A percentile compares a stretch with the other conserved stretches of the same genome.
phyloP scores from a whole-genome alignment of 1,140 invertebrate genomes.

The Zelostemma sp. region DNA sequence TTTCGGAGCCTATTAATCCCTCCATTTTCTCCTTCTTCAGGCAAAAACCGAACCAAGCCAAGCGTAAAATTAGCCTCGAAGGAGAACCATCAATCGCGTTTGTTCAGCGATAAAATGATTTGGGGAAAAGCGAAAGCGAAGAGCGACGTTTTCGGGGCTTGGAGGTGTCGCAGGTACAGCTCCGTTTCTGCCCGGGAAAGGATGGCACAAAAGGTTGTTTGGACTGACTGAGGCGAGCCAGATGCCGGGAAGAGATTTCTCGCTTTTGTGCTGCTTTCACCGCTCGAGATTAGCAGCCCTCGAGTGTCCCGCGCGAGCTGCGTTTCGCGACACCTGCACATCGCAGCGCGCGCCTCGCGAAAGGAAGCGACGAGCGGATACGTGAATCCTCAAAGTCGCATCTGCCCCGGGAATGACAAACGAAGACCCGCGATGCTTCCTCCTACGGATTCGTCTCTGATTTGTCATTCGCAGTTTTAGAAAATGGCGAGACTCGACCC shows the following conservation, averaged over 20 bases:
- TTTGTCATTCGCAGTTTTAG: constrained; percentile 8
- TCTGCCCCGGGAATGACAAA: constrained; percentile 39
- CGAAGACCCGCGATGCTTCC: constrained; percentile 25
- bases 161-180: constrained; percentile 48
- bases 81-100: too few relatives aligned
- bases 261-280: constrained; percentile 55
- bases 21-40: neutral
- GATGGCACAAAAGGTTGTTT: constrained; percentile 61
- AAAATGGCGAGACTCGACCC: too few relatives aligned
- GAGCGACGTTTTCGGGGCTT: constrained; percentile 3
- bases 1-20: neutral
- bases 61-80: neutral
- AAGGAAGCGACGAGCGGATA: constrained; percentile 31
- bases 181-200: constrained; percentile 52
- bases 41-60: neutral
- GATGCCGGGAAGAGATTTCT: constrained; percentile 57
- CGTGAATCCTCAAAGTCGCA: constrained; percentile 26
- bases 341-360: neutral
- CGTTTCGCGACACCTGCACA: constrained; percentile 43
- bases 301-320: neutral
- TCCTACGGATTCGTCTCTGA: constrained; percentile 35
- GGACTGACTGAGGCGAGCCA: constrained; percentile 57
- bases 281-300: constrained; percentile 50
- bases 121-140: too few relatives aligned
- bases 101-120: neutral